Evolutionary conservation across 2,797 vertebrate genomes (phyloP), one percentile per base, ranked within the genome.

Genomic region (Sciurus carolinensis): DNA sequence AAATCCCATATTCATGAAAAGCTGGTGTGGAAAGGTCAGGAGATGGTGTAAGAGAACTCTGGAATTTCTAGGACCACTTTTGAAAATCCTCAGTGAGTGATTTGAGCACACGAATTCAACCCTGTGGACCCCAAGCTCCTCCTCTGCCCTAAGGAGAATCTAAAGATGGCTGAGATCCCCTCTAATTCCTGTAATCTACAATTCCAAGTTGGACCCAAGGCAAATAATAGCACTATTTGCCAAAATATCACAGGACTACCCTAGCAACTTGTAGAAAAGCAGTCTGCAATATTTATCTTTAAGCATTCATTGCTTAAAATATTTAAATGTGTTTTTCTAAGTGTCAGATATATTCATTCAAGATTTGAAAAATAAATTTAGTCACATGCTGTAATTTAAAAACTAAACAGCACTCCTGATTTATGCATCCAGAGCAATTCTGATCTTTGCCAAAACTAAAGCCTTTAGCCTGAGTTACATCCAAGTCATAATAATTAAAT

Each of bases 401-500:
- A 91, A 94, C 66, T 36, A 54, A 85, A 90, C 33, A 79, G 50
- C 92, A 84, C 94, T 89, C 83, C 79, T 92, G 66, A 94, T 75
- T 80, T 82, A 91, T 15, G 44, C 9, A 86, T 87, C 64, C 79
- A 94, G 66, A 83, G 81, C 62, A 39, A 24, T 66, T 97, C 97
- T 97, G 85, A 95, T 96, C 76, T 77, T 71, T 12, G 0, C 79
- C 94, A 92, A 96, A 96, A 97, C 93, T 93, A 95, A 93, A 9
- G 0, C 12, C 54, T 77, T 39, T 52, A 42, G 75, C 47, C 88
- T 84, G 86, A 95, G 52, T 28, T 97, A 69, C 47, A 79, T 47
- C 33, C 42, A 91, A 97, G 66, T 96, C 97, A 92, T 76, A 93
- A 93, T 90, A 97, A 96, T 93, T 96, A 96, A 92, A 90, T 91